Evolutionary conservation across 2,797 vertebrate genomes (phyloP).

Genomic region (Tympanoctomys barrerae): DNA sequence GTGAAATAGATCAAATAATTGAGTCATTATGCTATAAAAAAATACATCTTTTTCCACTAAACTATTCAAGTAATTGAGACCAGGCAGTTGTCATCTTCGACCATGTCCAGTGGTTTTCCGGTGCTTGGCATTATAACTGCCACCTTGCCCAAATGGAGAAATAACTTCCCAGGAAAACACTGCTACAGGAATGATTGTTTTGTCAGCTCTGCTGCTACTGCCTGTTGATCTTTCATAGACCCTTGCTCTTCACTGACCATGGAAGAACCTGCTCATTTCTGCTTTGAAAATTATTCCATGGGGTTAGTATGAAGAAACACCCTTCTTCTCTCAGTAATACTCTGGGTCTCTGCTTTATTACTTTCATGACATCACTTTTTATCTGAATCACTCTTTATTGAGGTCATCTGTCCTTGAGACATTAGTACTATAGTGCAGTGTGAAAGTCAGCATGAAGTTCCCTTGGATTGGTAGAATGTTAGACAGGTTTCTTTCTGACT

Average conservation of each 20-base stretch:
- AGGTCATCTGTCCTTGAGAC: slow-evolving; percentile 21
- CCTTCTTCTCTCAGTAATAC: slow-evolving; percentile 1
- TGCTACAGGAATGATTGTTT: neutral
- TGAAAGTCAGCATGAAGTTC: slow-evolving; percentile 2
- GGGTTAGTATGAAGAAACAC: neutral
- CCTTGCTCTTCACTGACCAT: neutral
- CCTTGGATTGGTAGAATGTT: slow-evolving; percentile 40
- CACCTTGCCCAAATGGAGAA: neutral
- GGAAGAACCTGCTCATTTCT: neutral
- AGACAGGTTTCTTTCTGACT: neutral
- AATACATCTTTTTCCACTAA: slow-evolving; percentile 34
- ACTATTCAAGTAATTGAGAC: slow-evolving; percentile 50
- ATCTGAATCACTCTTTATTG: slow-evolving; percentile 52
- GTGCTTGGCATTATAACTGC: neutral
- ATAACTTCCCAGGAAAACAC: neutral
- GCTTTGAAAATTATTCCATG: neutral
- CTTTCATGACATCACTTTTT: slow-evolving; percentile 44
- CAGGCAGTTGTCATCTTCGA: neutral
- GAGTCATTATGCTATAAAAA: slow-evolving; percentile 10
- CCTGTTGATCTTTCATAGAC: neutral
- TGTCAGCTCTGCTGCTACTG: neutral
- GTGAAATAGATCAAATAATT: slow-evolving; percentile 37
- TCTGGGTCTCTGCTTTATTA: neutral
- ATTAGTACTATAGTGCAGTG: neutral
- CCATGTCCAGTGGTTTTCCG: neutral